Conservation (phyloP, 2,888 invertebrate species). For the Drosophila cracens region DNA sequence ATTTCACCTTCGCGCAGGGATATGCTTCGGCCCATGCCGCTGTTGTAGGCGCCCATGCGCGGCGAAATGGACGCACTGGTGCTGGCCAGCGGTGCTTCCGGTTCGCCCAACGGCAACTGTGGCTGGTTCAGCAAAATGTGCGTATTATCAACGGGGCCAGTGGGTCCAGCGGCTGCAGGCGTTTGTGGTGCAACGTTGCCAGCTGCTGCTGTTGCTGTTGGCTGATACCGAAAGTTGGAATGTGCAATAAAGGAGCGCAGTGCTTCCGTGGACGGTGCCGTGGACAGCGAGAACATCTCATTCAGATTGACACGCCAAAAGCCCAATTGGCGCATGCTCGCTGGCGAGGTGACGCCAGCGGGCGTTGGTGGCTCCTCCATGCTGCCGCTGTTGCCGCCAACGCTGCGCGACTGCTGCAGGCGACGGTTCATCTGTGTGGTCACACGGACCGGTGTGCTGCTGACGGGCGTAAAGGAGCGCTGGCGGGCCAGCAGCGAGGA, state of each 20-base stretch:
- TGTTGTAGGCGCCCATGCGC: constrained; percentile 28
- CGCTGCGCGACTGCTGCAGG: constrained; percentile 54
- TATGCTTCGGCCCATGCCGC: constrained; percentile 63
- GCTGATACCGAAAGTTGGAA: constrained; percentile 74
- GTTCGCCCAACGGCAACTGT: constrained; percentile 10
- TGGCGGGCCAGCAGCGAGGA: constrained; percentile 58
- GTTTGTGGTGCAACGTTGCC: constrained; percentile 24
- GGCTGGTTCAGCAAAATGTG: constrained; percentile 50
- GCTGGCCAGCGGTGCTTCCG: constrained; percentile 18
- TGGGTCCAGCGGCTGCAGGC: background rate
- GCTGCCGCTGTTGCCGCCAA: constrained; percentile 39
- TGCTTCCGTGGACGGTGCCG: constrained; percentile 78
- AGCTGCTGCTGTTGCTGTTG: constrained; percentile 46
- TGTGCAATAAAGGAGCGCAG: constrained; percentile 79
- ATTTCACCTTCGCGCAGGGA: constrained; percentile 68
- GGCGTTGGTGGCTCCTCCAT: constrained; percentile 43
- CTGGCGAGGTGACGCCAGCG: constrained; percentile 22
- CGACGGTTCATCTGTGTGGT: constrained; percentile 64
- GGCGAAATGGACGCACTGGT: constrained; percentile 25
- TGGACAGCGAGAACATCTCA: constrained; percentile 80
- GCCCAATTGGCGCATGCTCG: constrained; percentile 51
- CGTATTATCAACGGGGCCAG: constrained; percentile 45
- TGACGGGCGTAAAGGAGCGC: constrained; percentile 63
- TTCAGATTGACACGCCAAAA: constrained; percentile 82
- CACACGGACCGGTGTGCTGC: constrained; percentile 47